Conservation (phyloP, 2,797 vertebrate genomes). For the Pteronotus mesoamericanus region DNA sequence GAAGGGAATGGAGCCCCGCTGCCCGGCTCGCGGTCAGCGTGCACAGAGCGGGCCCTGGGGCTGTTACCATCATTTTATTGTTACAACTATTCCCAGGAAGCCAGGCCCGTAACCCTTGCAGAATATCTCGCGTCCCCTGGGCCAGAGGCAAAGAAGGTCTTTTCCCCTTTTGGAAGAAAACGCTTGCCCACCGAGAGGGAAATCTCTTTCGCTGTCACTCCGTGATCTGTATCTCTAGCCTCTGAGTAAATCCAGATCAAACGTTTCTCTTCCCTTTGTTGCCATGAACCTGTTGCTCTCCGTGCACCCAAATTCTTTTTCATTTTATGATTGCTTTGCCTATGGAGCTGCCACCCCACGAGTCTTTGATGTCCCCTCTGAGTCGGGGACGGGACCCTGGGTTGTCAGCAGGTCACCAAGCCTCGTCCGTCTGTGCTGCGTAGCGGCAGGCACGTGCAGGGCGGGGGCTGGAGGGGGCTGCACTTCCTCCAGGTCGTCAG, state of each 20-base stretch:
- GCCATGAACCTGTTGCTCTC: neutral
- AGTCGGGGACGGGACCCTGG: neutral
- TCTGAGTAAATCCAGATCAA: neutral
- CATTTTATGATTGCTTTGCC: neutral
- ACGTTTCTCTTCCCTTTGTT: neutral
- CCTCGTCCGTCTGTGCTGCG: neutral
- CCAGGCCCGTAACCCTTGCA: neutral
- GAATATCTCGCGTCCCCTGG: accelerated
- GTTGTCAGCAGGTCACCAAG: neutral
- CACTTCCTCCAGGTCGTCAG: neutral
- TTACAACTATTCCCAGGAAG: neutral
- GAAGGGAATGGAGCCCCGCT: neutral
- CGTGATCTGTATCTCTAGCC: neutral
- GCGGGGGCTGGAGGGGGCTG: neutral
- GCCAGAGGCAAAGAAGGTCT: neutral
- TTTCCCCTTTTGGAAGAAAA: neutral
- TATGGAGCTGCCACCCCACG: neutral
- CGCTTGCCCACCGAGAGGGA: neutral
- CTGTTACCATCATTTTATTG: accelerated
- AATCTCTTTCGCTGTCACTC: neutral
- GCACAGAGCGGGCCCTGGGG: too few relatives aligned
- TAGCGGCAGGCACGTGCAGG: constrained; percentile 50
- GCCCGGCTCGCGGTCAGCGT: accelerated
- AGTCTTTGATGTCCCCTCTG: neutral
- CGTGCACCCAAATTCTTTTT: neutral